These are phyloP conservation scores for Steromphala cineraria DNA, from an alignment of 2,888 invertebrate species.

Conservation along the genomic window DNA sequence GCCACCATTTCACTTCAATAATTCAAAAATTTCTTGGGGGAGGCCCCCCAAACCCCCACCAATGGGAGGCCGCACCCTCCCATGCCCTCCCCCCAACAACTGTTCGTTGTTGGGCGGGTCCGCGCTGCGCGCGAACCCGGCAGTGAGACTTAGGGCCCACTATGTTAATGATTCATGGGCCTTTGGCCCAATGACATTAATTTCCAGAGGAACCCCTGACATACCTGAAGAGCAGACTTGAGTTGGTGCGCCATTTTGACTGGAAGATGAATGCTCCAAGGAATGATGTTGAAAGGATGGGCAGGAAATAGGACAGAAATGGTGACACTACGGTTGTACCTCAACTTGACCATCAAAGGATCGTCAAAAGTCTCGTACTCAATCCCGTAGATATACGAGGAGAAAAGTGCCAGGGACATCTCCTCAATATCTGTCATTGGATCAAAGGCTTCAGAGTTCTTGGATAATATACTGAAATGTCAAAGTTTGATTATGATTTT, in stretches of 20 bases:
- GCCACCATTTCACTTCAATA: too few species aligned
- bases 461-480: too few species aligned
- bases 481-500: too few species aligned
- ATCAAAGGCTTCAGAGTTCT: neutral
- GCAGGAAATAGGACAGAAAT: conserved; percentile 35
- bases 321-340: conserved; percentile 28
- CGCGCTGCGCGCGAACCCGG: too few species aligned
- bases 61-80: too few species aligned
- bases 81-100: too few species aligned
- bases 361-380: conserved; percentile 25
- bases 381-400: conserved; percentile 16
- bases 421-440: conserved; percentile 22
- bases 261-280: conserved; percentile 35
- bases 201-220: neutral
- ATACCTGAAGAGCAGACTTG: conserved; percentile 35
- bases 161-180: too few species aligned
- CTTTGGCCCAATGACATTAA: too few species aligned
- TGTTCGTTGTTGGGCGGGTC: too few species aligned
- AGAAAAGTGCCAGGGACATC: neutral
- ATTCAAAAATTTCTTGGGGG: too few species aligned
- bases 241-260: conserved; percentile 28
- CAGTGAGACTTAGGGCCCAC: too few species aligned
- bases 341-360: conserved; percentile 25
- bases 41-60: too few species aligned
- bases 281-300: conserved; percentile 40